phyloP scores from a whole-genome alignment of 2,797 vertebrate genomes.

The Phrynocephalus guinanensis region DNA sequence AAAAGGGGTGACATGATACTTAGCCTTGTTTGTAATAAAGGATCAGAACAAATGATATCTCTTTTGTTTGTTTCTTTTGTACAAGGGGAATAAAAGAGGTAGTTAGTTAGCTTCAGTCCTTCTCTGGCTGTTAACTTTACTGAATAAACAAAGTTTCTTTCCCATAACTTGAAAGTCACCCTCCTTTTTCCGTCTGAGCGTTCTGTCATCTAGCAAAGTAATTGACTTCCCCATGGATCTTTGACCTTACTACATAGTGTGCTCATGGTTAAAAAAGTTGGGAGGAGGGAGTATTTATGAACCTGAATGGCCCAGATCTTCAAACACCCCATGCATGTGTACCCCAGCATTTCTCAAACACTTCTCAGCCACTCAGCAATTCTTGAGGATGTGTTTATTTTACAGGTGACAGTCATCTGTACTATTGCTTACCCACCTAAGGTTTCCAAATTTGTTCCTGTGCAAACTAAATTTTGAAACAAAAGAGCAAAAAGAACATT shows the following conservation, averaged over 20 bases:
- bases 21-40: background rate
- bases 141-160: background rate
- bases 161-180: background rate
- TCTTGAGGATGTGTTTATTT: background rate
- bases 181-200: background rate
- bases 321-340: background rate
- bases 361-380: background rate
- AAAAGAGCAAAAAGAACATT: conserved; percentile 36
- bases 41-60: background rate
- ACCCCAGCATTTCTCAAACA: background rate
- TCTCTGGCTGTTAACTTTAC: background rate
- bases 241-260: background rate
- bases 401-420: conserved; percentile 24
- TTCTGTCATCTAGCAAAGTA: background rate
- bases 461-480: conserved; percentile 14
- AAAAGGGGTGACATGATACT: background rate
- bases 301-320: background rate
- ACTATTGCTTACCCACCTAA: conserved; percentile 7
- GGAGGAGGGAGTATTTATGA: background rate
- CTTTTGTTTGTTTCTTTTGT: background rate
- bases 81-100: background rate
- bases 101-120: background rate
- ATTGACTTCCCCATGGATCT: background rate
- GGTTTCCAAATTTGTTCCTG: conserved; percentile 6
- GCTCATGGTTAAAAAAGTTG: background rate